phyloP scores from a whole-genome alignment of 2,113 vertebrate species.

The Phaethon lepturus region DNA sequence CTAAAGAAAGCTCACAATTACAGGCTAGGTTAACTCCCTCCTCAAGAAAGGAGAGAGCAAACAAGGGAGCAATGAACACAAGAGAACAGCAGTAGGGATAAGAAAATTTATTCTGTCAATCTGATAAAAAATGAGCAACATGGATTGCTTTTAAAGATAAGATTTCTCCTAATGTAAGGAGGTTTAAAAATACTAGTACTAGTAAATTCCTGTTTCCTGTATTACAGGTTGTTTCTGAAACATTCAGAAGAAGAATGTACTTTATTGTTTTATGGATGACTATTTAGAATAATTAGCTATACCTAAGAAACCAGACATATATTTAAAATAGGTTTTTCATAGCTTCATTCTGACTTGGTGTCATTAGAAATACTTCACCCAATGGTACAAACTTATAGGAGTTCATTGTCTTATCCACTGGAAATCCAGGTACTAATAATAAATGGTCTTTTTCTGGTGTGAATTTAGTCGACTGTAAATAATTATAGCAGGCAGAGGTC shows the following conservation, averaged over 20 bases:
- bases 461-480: not conserved
- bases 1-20: conserved; percentile 39
- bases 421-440: not conserved
- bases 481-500: not conserved
- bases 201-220: not conserved
- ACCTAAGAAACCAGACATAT: not conserved
- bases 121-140: not conserved
- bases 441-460: not conserved
- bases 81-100: not conserved
- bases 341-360: not conserved
- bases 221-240: not conserved
- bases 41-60: not conserved
- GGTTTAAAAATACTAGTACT: not conserved
- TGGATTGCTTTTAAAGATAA: not conserved
- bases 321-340: not conserved
- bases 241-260: not conserved
- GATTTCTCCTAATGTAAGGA: not conserved
- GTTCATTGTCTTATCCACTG: not conserved
- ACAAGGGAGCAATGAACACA: not conserved
- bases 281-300: not conserved
- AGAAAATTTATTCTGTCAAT: not conserved
- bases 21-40: conserved; percentile 20
- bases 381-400: not conserved
- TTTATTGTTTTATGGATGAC: not conserved
- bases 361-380: not conserved